Evolutionary conservation across 2,888 invertebrate genomes (phyloP).

Genomic region (Mythimna lalbum): DNA sequence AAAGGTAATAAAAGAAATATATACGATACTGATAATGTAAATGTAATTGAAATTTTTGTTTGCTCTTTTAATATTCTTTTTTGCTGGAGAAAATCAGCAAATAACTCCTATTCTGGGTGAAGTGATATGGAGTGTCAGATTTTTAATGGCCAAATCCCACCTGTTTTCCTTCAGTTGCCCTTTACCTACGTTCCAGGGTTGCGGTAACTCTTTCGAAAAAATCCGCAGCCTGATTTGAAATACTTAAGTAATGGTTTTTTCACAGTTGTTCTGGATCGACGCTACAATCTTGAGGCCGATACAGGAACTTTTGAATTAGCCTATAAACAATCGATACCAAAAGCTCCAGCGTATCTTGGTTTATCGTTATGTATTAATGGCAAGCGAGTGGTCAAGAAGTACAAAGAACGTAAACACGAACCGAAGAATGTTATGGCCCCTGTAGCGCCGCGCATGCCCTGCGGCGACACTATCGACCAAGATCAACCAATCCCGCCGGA

Average conservation of each 20-base stretch:
- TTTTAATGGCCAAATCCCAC: too few species aligned
- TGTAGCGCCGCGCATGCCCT: constrained; percentile 74
- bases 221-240: too few species aligned
- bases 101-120: too few species aligned
- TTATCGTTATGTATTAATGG: constrained; percentile 93
- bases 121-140: background rate
- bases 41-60: background rate
- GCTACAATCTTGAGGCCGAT: constrained; percentile 93
- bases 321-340: constrained; percentile 94
- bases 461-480: constrained; percentile 74
- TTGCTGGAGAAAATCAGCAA: too few species aligned
- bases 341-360: constrained; percentile 95
- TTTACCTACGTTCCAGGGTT: too few species aligned
- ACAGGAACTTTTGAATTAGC: constrained; percentile 95
- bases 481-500: constrained; percentile 84
- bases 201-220: too few species aligned
- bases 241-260: constrained; percentile 6
- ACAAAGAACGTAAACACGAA: constrained; percentile 82
- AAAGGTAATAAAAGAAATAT: constrained; percentile 91
- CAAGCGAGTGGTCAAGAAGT: constrained; percentile 90
- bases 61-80: background rate
- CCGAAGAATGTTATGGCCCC: constrained; percentile 78
- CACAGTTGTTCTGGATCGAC: constrained; percentile 94
- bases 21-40: too few species aligned
- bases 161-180: too few species aligned